phyloP scores from a whole-genome alignment of 2,797 vertebrate species.

The Eleutherodactylus coqui region DNA sequence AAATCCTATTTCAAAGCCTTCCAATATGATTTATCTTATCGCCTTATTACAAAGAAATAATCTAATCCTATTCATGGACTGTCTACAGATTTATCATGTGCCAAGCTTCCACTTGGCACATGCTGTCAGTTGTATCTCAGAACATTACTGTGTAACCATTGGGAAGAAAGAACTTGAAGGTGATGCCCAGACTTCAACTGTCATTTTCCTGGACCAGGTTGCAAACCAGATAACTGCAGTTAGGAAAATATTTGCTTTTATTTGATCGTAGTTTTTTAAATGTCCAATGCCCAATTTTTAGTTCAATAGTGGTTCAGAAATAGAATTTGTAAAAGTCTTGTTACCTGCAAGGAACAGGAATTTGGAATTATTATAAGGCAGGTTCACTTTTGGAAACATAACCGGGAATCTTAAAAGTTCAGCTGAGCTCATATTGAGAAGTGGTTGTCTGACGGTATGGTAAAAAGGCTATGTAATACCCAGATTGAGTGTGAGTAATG shows the following conservation, averaged over 20 bases:
- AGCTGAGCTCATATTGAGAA: no score
- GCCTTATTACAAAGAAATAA: background rate
- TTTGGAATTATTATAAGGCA: no score
- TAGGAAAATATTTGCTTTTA: background rate
- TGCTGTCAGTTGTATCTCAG: background rate
- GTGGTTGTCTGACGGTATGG: no score
- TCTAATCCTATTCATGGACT: background rate
- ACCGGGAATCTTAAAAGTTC: no score
- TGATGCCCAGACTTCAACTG: background rate
- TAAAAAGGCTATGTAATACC: no score
- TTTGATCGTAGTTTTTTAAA: background rate
- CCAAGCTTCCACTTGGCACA: background rate
- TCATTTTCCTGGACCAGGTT: background rate
- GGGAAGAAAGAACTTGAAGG: background rate
- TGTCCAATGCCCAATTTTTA: background rate
- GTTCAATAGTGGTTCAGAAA: background rate
- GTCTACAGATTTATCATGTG: background rate
- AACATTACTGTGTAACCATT: background rate
- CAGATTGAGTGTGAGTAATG: no score
- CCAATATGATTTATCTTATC: conserved; percentile 5
- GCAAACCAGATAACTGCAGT: background rate
- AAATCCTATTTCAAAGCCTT: background rate
- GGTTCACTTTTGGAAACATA: no score
- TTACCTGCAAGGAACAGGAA: no score
- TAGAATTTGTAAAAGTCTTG: no score